phyloP scores from a whole-genome alignment of 1,140 invertebrate species.

The Bombus difficillimus region DNA sequence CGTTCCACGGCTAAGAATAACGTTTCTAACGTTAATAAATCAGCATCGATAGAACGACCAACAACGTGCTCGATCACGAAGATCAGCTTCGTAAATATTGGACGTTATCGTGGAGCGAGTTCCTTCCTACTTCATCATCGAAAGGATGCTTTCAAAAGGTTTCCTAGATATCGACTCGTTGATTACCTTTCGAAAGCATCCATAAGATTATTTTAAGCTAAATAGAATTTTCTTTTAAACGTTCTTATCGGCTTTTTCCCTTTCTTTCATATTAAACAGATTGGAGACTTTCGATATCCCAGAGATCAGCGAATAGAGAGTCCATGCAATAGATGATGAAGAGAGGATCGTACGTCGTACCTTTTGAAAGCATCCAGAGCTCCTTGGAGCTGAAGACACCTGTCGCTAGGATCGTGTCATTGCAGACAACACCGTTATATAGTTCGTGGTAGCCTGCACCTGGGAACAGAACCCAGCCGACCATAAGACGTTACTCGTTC shows the following conservation, averaged over 20 bases:
- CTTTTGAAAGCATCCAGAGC: constrained; percentile 98
- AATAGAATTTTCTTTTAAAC: neutral
- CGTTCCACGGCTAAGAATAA: constrained; percentile 31
- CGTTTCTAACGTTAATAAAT: constrained; percentile 1
- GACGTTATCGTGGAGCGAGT: constrained; percentile 2
- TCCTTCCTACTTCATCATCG: neutral
- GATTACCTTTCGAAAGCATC: constrained; percentile 83
- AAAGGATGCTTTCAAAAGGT: constrained; percentile 82
- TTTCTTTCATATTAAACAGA: neutral
- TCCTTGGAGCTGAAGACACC: constrained; percentile 99
- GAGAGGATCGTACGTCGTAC: constrained; percentile 84
- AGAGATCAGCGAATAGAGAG: constrained; percentile 2
- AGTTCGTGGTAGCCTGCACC: constrained; percentile 97
- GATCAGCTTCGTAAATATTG: neutral
- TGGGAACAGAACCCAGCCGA: constrained; percentile 80
- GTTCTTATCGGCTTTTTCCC: neutral
- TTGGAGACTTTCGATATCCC: constrained; percentile 36
- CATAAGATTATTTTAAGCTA: constrained; percentile 26
- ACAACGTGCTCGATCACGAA: neutral
- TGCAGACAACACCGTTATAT: constrained; percentile 98
- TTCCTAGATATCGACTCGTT: constrained; percentile 67
- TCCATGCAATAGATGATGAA: constrained; percentile 32
- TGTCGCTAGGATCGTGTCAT: constrained; percentile 98
- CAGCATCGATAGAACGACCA: neutral
- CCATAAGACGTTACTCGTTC: neutral